phyloP scores from a whole-genome alignment of 2,888 invertebrate genomes.

The Portevinia maculata region DNA sequence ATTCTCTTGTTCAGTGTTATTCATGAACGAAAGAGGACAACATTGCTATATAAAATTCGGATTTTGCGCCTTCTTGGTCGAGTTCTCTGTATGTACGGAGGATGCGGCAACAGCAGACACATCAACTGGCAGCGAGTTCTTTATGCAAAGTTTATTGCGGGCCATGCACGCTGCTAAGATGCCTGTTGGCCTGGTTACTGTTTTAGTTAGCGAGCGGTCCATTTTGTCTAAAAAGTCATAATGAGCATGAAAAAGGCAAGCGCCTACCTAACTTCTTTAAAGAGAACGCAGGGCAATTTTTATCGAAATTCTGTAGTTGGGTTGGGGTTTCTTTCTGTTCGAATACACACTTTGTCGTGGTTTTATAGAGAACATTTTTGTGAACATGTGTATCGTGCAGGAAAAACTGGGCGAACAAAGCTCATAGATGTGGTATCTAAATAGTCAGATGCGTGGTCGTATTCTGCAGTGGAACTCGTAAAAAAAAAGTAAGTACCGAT shows the following conservation, averaged over 20 bases:
- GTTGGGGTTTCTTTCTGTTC: conserved; percentile 9
- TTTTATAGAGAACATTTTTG: conserved; percentile 48
- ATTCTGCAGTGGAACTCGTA: too few relatives aligned
- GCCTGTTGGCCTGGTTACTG: conserved; percentile 81
- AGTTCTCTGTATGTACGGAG: conserved; percentile 27
- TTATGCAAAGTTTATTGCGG: conserved; percentile 21
- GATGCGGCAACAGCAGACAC: conserved; percentile 21
- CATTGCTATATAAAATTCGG: conserved; percentile 23
- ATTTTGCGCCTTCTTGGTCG: conserved; percentile 51
- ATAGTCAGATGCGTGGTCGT: too few relatives aligned
- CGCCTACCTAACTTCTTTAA: background rate
- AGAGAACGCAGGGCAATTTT: too few relatives aligned
- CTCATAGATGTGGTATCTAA: background rate
- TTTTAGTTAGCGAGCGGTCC: conserved; percentile 83
- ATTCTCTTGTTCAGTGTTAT: conserved; percentile 10
- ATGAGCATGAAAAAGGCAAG: background rate
- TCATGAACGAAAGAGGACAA: conserved; percentile 57
- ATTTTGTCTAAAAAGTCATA: conserved; percentile 79
- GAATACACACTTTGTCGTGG: conserved; percentile 15
- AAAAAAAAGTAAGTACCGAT: too few relatives aligned
- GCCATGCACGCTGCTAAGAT: conserved; percentile 33
- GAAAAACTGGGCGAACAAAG: conserved; percentile 61
- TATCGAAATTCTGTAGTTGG: too few relatives aligned
- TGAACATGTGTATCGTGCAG: conserved; percentile 71
- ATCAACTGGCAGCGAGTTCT: conserved; percentile 30